phyloP scores from a whole-genome alignment of 2,797 vertebrate species.

The Microchirus variegatus region DNA sequence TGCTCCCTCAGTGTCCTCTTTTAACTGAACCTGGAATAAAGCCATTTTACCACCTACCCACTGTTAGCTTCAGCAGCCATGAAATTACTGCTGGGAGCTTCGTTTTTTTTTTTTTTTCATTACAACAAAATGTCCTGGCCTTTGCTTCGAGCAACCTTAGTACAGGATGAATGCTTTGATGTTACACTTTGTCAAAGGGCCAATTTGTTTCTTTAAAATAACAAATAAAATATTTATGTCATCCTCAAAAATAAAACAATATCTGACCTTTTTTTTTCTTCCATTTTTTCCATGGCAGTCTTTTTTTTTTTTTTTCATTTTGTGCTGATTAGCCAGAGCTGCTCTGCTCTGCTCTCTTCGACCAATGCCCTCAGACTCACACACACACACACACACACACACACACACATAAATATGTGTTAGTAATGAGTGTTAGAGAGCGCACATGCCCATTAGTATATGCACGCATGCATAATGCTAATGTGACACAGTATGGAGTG shows the following conservation, averaged over 20 bases:
- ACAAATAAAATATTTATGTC: constrained; percentile 45
- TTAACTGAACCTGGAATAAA: constrained; percentile 80
- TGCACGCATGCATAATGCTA: constrained; percentile 6
- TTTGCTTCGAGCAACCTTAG: constrained; percentile 62
- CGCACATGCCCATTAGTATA: constrained; percentile 7
- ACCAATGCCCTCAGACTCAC: constrained; percentile 21
- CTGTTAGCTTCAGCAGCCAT: constrained; percentile 75
- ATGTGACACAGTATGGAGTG: constrained; percentile 42
- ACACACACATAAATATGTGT: neutral
- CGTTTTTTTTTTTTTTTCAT: constrained; percentile 59
- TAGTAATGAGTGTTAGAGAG: neutral
- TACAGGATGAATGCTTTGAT: constrained; percentile 65
- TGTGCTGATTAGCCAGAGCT: constrained; percentile 26
- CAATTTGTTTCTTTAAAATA: constrained; percentile 63
- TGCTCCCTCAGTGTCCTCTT: constrained; percentile 65
- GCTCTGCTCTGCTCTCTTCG: constrained; percentile 5
- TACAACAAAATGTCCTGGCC: constrained; percentile 66
- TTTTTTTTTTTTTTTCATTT: constrained; percentile 6
- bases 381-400: neutral
- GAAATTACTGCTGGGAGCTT: constrained; percentile 79
- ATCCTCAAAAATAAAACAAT: constrained; percentile 28
- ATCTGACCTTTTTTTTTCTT: constrained; percentile 17
- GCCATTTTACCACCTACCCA: constrained; percentile 75
- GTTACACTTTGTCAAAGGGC: constrained; percentile 51
- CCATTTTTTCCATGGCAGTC: neutral